These are phyloP conservation scores for Steinernema carpocapsae DNA, from an alignment of 2,888 invertebrate species.

Conservation along the genomic window DNA sequence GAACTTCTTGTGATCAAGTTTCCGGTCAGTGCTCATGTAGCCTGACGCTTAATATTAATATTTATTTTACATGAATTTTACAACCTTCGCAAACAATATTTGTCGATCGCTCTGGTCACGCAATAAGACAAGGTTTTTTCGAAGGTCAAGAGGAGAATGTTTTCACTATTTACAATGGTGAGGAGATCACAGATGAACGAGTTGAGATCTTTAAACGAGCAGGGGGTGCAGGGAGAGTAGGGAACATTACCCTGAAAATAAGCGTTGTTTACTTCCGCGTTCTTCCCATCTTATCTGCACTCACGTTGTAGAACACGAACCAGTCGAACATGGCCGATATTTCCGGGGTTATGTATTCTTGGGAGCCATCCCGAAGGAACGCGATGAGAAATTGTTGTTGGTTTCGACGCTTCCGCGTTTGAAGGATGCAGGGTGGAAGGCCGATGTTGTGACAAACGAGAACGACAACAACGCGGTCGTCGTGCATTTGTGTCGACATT, in stretches of 20 bases:
- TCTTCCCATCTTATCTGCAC: not conserved
- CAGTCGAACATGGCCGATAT: not conserved
- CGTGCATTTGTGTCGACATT: no score
- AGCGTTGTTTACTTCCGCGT: no score
- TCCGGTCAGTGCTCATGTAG: no score
- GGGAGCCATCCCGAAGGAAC: not conserved
- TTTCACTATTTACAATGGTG: constrained; percentile 2
- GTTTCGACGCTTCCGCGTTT: not conserved
- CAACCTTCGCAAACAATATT: not conserved
- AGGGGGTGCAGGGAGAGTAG: not conserved
- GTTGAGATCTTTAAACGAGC: not conserved
- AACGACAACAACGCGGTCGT: not conserved
- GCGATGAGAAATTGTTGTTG: not conserved
- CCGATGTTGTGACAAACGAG: constrained; percentile 22
- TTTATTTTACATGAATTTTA: not conserved
- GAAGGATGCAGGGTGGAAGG: not conserved
- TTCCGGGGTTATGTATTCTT: constrained; percentile 5
- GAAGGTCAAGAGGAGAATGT: not conserved
- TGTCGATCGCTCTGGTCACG: not conserved
- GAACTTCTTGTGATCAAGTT: no score
- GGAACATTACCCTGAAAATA: not conserved
- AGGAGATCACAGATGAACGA: not conserved
- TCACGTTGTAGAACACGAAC: constrained; percentile 9
- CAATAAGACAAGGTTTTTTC: not conserved
- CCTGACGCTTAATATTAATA: no score